These are phyloP conservation scores for Nymphalis c-album DNA, from an alignment of 2,888 invertebrate species.

Conservation along the genomic window DNA sequence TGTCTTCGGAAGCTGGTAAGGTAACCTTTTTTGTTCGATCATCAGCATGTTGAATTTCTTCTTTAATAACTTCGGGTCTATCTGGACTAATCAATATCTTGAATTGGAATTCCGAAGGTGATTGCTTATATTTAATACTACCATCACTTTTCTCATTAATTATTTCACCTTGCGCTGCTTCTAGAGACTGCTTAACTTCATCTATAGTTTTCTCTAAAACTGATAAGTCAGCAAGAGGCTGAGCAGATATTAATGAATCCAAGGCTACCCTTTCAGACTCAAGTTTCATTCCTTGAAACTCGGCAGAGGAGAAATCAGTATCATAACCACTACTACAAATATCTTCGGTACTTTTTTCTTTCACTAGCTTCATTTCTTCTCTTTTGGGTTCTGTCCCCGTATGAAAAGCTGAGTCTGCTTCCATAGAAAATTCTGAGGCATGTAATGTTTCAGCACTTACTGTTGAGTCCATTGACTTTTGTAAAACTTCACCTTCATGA, in stretches of 20 bases:
- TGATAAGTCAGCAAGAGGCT: conserved; percentile 77
- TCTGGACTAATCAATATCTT: conserved; percentile 81
- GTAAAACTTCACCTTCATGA: conserved; percentile 76
- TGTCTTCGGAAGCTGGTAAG: conserved; percentile 52
- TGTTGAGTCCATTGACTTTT: conserved; percentile 79
- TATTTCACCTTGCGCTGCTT: conserved; percentile 86
- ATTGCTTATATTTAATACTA: conserved; percentile 85
- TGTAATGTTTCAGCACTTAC: conserved; percentile 78
- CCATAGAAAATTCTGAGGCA: conserved; percentile 76
- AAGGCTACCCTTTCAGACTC: conserved; percentile 76
- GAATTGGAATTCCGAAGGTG: conserved; percentile 88
- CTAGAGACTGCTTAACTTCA: conserved; percentile 86
- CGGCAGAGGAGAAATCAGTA: conserved; percentile 83
- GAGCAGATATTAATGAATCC: conserved; percentile 76
- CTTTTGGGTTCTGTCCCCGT: conserved; percentile 73
- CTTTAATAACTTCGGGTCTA: conserved; percentile 81
- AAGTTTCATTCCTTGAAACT: conserved; percentile 80
- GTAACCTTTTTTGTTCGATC: conserved; percentile 60
- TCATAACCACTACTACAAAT: conserved; percentile 86
- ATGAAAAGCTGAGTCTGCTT: conserved; percentile 76
- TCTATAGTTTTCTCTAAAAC: conserved; percentile 86
- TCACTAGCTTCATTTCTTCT: conserved; percentile 71
- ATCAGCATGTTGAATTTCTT: conserved; percentile 78
- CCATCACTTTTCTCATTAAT: conserved; percentile 84
- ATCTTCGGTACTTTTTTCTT: conserved; percentile 83